Conservation (phyloP, 2,113 vertebrate genomes). For the Sapayoa aenigma region DNA sequence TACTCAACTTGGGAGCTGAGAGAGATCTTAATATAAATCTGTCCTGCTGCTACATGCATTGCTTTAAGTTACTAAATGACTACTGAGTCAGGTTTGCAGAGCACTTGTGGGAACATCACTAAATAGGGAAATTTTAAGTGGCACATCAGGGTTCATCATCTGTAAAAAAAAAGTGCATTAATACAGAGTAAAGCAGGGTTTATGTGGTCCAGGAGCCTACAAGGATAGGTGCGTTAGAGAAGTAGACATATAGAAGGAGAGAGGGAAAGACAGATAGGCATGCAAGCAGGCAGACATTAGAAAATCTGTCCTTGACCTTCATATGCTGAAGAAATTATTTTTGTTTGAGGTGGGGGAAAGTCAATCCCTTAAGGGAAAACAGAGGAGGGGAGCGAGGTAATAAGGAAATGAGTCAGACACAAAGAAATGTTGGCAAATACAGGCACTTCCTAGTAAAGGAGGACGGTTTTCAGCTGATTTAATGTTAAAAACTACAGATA, state of each 20-base stretch:
- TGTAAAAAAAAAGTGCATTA: not conserved
- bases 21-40: not conserved
- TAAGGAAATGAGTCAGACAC: conserved; percentile 77
- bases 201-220: not conserved
- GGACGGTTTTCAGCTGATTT: conserved; percentile 48
- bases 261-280: not conserved
- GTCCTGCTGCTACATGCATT: not conserved
- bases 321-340: conserved; percentile 74
- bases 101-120: not conserved
- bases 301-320: conserved; percentile 73
- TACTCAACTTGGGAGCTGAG: not conserved
- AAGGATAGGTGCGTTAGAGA: not conserved
- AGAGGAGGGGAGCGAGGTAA: conserved; percentile 61
- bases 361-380: conserved; percentile 72
- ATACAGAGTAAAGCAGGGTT: not conserved
- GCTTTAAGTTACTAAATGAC: not conserved
- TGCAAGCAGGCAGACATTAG: conserved; percentile 38
- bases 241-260: not conserved
- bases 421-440: conserved; percentile 69
- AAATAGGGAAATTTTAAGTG: not conserved
- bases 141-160: not conserved
- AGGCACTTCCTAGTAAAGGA: conserved; percentile 32
- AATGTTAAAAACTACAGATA: conserved; percentile 45
- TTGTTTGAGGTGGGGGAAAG: conserved; percentile 71
- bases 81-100: not conserved